These are phyloP conservation scores for Platanista minor DNA, from an alignment of 2,113 vertebrate species.

Conservation along the genomic window DNA sequence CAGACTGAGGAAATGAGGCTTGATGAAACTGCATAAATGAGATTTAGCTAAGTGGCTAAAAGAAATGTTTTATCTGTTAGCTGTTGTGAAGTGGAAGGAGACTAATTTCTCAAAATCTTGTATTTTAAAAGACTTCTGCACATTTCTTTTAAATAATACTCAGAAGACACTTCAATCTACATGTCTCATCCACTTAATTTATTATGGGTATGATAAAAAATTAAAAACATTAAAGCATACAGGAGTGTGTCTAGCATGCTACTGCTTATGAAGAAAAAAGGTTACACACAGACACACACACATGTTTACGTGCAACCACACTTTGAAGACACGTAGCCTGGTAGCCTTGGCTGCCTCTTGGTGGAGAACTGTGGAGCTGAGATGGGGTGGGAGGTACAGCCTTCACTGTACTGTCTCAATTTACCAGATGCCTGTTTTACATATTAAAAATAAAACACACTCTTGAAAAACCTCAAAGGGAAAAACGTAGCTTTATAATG, in stretches of 20 bases:
- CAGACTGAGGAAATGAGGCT: background rate
- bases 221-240: background rate
- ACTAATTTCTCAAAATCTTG: background rate
- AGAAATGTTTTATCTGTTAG: background rate
- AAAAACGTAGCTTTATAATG: background rate
- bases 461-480: background rate
- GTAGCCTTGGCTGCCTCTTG: background rate
- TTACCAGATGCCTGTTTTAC: background rate
- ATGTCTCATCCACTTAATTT: background rate
- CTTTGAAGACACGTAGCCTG: background rate
- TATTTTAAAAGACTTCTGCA: background rate
- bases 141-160: background rate
- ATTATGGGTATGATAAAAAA: background rate
- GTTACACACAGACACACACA: background rate
- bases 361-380: background rate
- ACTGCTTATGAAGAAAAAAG: background rate
- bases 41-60: background rate
- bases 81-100: background rate
- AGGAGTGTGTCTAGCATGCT: background rate
- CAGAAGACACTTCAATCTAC: background rate
- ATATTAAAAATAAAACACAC: background rate
- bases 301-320: background rate
- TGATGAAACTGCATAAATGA: background rate
- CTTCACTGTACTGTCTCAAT: background rate
- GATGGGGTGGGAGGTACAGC: background rate